A percentile compares a stretch with the other conserved stretches of the same genome.
phyloP scores from a whole-genome alignment of 2,888 invertebrate species.

The Apodemia zela region DNA sequence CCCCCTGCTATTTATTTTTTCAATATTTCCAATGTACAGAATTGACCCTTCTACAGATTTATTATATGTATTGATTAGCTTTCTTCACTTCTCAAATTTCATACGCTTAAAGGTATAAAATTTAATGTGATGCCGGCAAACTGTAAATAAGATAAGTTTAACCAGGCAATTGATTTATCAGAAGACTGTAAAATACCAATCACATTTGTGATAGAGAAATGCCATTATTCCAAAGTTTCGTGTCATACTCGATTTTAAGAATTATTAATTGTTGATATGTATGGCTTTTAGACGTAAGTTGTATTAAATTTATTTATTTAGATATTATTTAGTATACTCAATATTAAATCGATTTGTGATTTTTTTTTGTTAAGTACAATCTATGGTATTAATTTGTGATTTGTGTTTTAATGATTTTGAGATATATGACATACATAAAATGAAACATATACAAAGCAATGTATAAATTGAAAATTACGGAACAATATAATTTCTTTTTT shows the following conservation, averaged over 20 bases:
- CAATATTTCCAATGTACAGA: too few relatives aligned
- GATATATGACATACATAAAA: background rate
- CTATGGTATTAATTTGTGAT: background rate
- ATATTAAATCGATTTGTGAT: constrained; percentile 9
- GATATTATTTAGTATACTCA: constrained; percentile 13
- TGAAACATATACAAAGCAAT: background rate
- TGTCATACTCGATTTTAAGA: constrained; percentile 10
- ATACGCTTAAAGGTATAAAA: too few relatives aligned
- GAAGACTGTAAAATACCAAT: constrained; percentile 34
- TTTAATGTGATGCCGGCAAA: too few relatives aligned
- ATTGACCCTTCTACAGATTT: too few relatives aligned
- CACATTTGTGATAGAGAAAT: constrained; percentile 22
- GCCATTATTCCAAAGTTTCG: constrained; percentile 42
- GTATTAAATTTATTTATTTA: constrained; percentile 10
- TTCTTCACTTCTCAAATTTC: too few relatives aligned
- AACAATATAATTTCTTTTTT: background rate
- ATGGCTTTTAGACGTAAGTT: constrained; percentile 1
- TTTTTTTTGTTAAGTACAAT: constrained; percentile 7
- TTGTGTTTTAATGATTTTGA: background rate
- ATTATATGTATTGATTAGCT: too few relatives aligned
- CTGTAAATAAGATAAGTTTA: too few relatives aligned
- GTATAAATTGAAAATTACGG: background rate
- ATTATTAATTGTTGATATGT: constrained; percentile 10
- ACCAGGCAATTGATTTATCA: background rate
- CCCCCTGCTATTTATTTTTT: too few relatives aligned